Conservation (phyloP, 1,140 invertebrate genomes). For the Caerostris extrusa region DNA sequence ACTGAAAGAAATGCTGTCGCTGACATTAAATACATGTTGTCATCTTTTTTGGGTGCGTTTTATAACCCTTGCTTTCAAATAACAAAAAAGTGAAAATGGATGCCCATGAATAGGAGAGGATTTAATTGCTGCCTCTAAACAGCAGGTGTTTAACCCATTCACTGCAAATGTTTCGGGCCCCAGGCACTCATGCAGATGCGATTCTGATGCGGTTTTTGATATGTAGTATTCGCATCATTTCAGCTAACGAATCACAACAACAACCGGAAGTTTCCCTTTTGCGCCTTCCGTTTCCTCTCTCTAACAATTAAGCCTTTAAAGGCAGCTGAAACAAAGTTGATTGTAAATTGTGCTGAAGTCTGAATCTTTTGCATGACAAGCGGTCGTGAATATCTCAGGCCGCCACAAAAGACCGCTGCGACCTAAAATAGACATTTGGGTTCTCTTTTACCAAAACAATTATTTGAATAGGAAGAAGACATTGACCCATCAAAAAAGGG, state of each 20-base stretch:
- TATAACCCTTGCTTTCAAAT: neutral
- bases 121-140: constrained; percentile 23
- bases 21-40: too few relatives aligned
- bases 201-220: neutral
- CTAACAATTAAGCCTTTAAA: constrained; percentile 36
- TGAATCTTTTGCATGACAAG: neutral
- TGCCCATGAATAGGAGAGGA: neutral
- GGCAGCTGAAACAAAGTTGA: constrained; percentile 42
- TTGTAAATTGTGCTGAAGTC: neutral
- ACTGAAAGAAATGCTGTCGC: too few relatives aligned
- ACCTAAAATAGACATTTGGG: too few relatives aligned
- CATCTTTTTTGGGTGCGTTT: neutral
- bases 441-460: too few relatives aligned
- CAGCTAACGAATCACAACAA: constrained; percentile 21
- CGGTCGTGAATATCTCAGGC: neutral
- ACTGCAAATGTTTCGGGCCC: neutral
- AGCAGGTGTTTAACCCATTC: constrained; percentile 29
- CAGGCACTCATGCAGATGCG: neutral
- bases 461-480: too few relatives aligned
- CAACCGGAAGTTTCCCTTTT: constrained; percentile 33
- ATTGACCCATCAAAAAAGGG: too few relatives aligned
- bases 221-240: neutral
- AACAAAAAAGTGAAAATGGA: neutral
- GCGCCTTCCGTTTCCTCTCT: constrained; percentile 30
- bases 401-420: too few relatives aligned